Base-by-base conservation (phyloP, 1,140 invertebrate species). In the Vanessa atalanta region DNA sequence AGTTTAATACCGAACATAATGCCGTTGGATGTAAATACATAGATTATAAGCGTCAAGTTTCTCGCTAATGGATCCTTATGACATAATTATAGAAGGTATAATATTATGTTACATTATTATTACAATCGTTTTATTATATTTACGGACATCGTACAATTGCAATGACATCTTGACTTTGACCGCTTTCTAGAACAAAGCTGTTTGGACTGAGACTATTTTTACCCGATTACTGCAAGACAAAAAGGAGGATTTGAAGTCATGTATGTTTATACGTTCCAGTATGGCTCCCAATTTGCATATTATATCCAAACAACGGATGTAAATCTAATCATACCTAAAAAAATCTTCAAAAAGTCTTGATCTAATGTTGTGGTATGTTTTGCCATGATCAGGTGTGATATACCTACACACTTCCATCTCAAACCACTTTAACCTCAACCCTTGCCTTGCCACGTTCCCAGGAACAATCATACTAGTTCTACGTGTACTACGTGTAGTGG, bases 21-120 rank as follows among this genome's bases (percentile, higher is more conserved):
- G 47, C 37, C 16, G 14, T 47, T 50, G 60, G 47, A 65, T 70
- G 60, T 67, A 74, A 69, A 74, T 70, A 60, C 66, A 26, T 47
- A 65, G 66, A 74, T 74, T 65, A 74, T 65, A 70, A 74, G 72
- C n/a, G 70, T 74, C 72, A 15, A 48, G 72, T 73, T 74, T 37
- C 72, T 47, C 48, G 48, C 72, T 74, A 74, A 74, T 74, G 66
- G 72, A 69, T 60, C 47, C 55, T 16, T 47, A 37, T 63, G 53
- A 69, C 57, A 73, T 69, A 68, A 73, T 65, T 26, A 71, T 55
- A 67, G 47, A 63, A 65, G 26, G 55, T 68, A 48, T 69, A 69
- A 69, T 64, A 60, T 66, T 48, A 57, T 14, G 70, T 37, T 72
- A 48, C 43, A 57, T 69, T 57, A 15, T n/a, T 63, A 43, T 37